A percentile compares a stretch with the other conserved stretches of the same genome.
Conservation (phyloP, 1,140 invertebrate species). For the Drosophila malerkotliana region DNA sequence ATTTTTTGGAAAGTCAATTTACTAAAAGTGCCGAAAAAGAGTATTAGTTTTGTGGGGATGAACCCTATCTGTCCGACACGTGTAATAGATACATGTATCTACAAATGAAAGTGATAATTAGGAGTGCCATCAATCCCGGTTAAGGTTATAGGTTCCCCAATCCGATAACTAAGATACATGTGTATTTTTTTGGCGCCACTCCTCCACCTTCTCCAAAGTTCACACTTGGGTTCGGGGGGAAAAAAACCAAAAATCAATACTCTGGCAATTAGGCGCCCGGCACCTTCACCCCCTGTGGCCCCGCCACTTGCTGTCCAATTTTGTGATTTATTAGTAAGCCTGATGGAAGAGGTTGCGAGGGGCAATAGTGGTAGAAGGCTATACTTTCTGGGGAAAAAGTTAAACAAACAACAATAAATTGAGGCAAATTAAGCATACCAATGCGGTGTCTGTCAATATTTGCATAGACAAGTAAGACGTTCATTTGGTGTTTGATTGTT, state of each 20-base stretch:
- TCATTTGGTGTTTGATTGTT: background rate
- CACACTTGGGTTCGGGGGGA: conserved; percentile 25
- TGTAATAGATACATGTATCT: background rate
- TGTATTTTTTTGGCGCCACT: conserved; percentile 20
- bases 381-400: conserved; percentile 23
- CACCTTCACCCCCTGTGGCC: background rate
- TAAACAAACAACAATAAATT: conserved; percentile 67
- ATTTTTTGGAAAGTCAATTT: conserved; percentile 44
- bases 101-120: conserved; percentile 13
- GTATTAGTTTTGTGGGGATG: background rate
- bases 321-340: conserved; percentile 57
- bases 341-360: conserved; percentile 4
- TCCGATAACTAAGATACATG: background rate
- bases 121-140: conserved; percentile 15
- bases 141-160: conserved; percentile 1
- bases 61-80: background rate
- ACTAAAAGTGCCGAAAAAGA: background rate
- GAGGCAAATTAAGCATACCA: conserved; percentile 69
- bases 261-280: conserved; percentile 56
- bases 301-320: conserved; percentile 36
- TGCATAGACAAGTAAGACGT: conserved; percentile 52
- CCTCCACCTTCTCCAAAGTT: conserved; percentile 5
- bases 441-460: conserved; percentile 61
- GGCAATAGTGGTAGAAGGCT: background rate
- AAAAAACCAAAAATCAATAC: conserved; percentile 61